A percentile compares a stretch with the other conserved stretches of the same genome.
phyloP scores from a whole-genome alignment of 2,113 vertebrate species.

The Grammomys dolichurus region DNA sequence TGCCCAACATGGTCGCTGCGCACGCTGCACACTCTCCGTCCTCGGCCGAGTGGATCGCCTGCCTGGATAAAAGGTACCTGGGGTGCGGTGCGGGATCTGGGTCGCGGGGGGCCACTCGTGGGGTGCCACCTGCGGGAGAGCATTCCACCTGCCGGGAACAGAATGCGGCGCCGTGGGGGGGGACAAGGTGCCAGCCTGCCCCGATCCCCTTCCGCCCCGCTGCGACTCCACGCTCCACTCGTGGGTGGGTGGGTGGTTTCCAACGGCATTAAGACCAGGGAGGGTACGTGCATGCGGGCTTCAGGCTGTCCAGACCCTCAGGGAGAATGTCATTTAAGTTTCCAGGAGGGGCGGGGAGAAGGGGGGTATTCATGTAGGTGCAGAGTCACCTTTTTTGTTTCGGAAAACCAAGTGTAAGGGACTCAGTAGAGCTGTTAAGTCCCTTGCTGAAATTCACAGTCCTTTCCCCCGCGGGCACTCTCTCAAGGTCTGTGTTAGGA shows the following conservation, averaged over 20 bases:
- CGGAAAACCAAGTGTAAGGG: conserved; percentile 67
- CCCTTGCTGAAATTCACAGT: conserved; percentile 64
- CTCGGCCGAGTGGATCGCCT: conserved; percentile 95
- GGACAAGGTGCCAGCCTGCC: background rate
- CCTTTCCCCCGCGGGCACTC: conserved; percentile 14
- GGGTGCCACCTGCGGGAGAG: conserved; percentile 32
- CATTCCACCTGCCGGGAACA: conserved; percentile 27
- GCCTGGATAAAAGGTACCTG: conserved; percentile 96
- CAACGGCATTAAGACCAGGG: background rate
- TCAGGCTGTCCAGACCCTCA: background rate
- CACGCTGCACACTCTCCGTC: conserved; percentile 93
- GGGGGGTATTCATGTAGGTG: conserved; percentile 51
- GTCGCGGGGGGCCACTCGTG: background rate
- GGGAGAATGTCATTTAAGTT: conserved; percentile 68
- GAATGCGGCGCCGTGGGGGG: background rate
- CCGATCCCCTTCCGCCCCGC: background rate
- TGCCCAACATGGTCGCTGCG: conserved; percentile 94
- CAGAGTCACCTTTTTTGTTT: conserved; percentile 37
- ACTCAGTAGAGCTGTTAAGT: conserved; percentile 35
- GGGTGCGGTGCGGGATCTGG: background rate
- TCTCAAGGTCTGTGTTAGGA: conserved; percentile 70
- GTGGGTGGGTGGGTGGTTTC: background rate
- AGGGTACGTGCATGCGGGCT: background rate
- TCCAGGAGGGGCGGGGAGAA: background rate
- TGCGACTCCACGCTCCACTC: background rate